Percentiles rank a stretch among this genome's conserved stretches.
Conservation (phyloP, 2,113 vertebrate species). For the Vidua chalybeata region DNA sequence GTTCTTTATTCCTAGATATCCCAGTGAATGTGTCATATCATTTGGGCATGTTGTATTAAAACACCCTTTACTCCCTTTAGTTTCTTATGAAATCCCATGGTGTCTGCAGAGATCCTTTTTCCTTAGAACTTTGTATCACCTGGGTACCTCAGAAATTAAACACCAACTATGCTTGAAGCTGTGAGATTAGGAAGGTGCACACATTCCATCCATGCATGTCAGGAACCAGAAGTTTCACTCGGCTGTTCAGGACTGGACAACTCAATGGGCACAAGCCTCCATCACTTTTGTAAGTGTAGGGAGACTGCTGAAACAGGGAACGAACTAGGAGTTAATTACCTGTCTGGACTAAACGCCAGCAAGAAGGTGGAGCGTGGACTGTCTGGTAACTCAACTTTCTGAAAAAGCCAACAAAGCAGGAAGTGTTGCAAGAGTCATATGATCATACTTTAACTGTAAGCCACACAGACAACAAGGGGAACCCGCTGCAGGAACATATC, state of each 20-base stretch:
- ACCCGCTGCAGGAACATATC: neutral
- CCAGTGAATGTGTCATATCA: neutral
- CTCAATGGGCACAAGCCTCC: neutral
- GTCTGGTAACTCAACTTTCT: constrained; percentile 99
- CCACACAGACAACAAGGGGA: constrained; percentile 26
- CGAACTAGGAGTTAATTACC: constrained; percentile 76
- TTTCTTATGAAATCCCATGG: neutral
- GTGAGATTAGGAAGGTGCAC: neutral
- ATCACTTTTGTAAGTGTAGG: neutral
- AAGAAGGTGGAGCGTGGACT: constrained; percentile 98
- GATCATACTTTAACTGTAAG: constrained; percentile 42
- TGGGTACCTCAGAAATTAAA: constrained; percentile 6
- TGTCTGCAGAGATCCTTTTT: neutral
- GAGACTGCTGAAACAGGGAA: constrained; percentile 40
- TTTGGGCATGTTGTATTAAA: neutral
- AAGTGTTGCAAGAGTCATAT: constrained; percentile 55
- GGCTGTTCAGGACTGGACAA: neutral
- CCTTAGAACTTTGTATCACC: neutral
- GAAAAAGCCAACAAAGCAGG: constrained; percentile 71
- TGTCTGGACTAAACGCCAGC: constrained; percentile 98
- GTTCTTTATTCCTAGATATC: neutral
- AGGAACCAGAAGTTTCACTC: neutral
- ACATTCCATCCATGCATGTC: neutral
- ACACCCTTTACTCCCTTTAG: neutral
- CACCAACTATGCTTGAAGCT: neutral